Conservation (phyloP, 2,113 vertebrate genomes). For the Pterocles burchelli region DNA sequence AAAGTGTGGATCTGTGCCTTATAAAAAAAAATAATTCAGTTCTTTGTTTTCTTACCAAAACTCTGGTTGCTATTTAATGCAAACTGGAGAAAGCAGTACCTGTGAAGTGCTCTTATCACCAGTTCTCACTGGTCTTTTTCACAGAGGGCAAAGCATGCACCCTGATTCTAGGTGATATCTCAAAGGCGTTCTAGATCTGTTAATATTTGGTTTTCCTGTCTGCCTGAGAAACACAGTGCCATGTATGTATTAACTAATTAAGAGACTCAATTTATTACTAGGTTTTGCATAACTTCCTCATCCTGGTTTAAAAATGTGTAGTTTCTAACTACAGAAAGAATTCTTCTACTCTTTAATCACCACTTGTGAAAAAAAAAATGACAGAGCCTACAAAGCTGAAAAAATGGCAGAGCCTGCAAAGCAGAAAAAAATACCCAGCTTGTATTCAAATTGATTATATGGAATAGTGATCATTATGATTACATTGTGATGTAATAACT, state of each 20-base stretch:
- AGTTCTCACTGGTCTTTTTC: neutral
- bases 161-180: neutral
- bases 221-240: neutral
- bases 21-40: neutral
- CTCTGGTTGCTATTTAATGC: neutral
- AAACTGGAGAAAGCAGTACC: neutral
- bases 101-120: accelerated
- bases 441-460: neutral
- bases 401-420: neutral
- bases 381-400: neutral
- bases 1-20: neutral
- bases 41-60: neutral
- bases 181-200: neutral
- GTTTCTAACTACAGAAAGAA: neutral
- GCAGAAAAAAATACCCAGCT: neutral
- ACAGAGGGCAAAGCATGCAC: neutral
- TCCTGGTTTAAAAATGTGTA: neutral
- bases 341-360: neutral
- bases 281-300: neutral
- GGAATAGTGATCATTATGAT: neutral
- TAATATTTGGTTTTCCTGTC: neutral
- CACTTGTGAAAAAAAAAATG: neutral
- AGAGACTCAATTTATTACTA: neutral
- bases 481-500: neutral
- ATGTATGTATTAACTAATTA: neutral